These are phyloP conservation scores for Ammodytes marinus DNA, from an alignment of 2,113 vertebrate genomes.

Conservation along the genomic window DNA sequence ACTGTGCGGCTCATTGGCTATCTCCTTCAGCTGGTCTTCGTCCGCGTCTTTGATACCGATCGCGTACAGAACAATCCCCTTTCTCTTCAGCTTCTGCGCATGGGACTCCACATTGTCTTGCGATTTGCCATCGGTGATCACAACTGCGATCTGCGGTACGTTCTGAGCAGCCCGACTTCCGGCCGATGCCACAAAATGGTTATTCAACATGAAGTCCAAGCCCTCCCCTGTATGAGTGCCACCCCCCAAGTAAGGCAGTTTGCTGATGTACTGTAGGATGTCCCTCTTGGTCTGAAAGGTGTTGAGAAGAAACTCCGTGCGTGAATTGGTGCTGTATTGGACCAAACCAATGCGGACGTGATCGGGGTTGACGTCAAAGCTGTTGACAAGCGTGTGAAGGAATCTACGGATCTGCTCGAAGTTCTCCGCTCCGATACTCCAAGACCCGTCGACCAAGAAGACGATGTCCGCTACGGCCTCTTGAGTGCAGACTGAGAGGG, in stretches of 20 bases:
- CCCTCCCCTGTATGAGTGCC: constrained; percentile 87
- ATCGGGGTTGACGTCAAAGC: constrained; percentile 86
- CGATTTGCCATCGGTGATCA: constrained; percentile 73
- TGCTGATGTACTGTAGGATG: constrained; percentile 86
- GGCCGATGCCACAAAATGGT: constrained; percentile 87
- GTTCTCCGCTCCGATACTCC: constrained; percentile 89
- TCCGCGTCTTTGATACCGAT: constrained; percentile 89
- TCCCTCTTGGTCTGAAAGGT: constrained; percentile 80
- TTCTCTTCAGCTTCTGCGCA: constrained; percentile 80
- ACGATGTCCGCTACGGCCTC: constrained; percentile 91
- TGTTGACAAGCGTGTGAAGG: constrained; percentile 88
- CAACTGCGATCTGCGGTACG: constrained; percentile 71
- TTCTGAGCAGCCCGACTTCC: constrained; percentile 87
- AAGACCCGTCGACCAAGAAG: constrained; percentile 94
- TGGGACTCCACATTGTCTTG: constrained; percentile 76
- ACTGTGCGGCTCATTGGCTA: constrained; percentile 75
- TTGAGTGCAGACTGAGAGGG: constrained; percentile 89
- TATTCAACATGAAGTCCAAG: constrained; percentile 87
- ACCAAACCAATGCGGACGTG: constrained; percentile 90
- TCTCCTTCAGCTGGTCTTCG: constrained; percentile 80
- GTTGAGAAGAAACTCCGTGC: constrained; percentile 91
- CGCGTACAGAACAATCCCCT: constrained; percentile 86
- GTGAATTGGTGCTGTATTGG: constrained; percentile 88
- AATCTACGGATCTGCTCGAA: constrained; percentile 91
- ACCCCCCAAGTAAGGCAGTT: constrained; percentile 86